Base-by-base conservation (phyloP, 2,797 vertebrate genomes). In the Gadopsis bispinosus region DNA sequence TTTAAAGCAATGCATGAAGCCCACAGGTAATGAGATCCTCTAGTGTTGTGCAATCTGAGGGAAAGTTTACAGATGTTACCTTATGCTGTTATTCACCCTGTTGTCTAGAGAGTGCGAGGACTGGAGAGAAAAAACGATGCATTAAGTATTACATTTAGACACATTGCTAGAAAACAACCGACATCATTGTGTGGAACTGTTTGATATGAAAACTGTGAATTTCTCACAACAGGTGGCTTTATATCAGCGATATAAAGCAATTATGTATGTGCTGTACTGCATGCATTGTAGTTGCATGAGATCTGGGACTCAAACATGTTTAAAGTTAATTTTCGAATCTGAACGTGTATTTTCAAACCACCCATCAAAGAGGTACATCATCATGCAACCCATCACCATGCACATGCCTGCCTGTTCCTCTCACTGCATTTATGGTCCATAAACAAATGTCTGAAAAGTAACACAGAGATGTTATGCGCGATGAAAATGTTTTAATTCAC, bases 1-100 rank as follows among this genome's bases (percentile, higher is more conserved):
- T 80, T 53, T 68, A 77, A 73, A 82, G 47, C 56, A 73, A 51
- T 77, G 35, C n/a, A 77, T 9, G 26, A 61, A 79, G 47, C 71
- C 75, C 31, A 72, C 45, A 62, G 78, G 65, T 69, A 80, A 80
- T 85, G 60, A 83, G 61, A 83, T 80, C 50, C 31, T 80, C 50
- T 35, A 79, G 13, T 43, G 69, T 70, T 75, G 85, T 69, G 81
- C 81, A 72, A 81, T 75, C 65, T 65, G 77, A 83, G 71, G 76
- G 53, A 75, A 83, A 86, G 76, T 77, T 82, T 90, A 83, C 87
- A 90, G 85, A 82, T 89, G 82, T 87, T 84, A 59, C 90, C 89
- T 90, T 92, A 88, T 90, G 90, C 78, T 88, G 77, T 63, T 76
- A 59, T 83, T 91, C 47, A 63, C 65, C 66, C 45, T 56, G 65